These are phyloP conservation scores for Machimus rusticus DNA, from an alignment of 2,888 invertebrate species.

Conservation along the genomic window DNA sequence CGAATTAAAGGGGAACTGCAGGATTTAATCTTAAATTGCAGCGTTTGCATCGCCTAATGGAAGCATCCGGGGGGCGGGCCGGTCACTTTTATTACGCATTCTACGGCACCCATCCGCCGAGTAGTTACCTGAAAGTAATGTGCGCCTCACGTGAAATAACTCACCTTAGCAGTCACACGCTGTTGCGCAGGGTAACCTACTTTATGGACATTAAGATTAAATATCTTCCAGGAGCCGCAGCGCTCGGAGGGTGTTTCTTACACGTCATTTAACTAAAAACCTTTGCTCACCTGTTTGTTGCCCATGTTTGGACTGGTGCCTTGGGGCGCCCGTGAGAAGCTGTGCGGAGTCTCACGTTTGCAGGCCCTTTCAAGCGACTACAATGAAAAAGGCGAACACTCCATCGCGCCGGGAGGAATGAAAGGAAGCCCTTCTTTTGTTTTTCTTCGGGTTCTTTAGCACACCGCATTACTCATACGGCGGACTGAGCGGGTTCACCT, in stretches of 20 bases:
- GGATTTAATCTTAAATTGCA: not conserved
- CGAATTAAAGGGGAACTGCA: not conserved
- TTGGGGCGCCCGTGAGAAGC: not conserved
- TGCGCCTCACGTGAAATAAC: not conserved
- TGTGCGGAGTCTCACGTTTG: not conserved
- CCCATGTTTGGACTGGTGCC: slow-evolving; percentile 23
- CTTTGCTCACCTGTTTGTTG: slow-evolving; percentile 28
- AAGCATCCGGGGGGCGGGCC: not conserved
- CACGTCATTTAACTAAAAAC: slow-evolving; percentile 38
- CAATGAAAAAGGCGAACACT: not conserved
- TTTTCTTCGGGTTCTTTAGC: slow-evolving; percentile 11
- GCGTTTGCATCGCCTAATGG: slow-evolving; percentile 2
- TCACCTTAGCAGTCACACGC: slow-evolving; percentile 22
- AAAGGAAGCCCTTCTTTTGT: slow-evolving; percentile 21
- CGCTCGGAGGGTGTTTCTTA: slow-evolving; percentile 1
- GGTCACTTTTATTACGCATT: not conserved
- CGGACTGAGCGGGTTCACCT: not conserved
- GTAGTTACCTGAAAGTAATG: slow-evolving; percentile 13
- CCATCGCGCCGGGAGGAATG: not conserved
- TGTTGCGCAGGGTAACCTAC: slow-evolving; percentile 11
- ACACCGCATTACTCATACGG: slow-evolving; percentile 12
- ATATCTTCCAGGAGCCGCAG: not conserved
- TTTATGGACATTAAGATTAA: slow-evolving; percentile 23
- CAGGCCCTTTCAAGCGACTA: slow-evolving; percentile 18
- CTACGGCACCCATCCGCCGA: not conserved